Evolutionary conservation across 2,888 invertebrate species (phyloP).

Genomic region (Trilocha varians): DNA sequence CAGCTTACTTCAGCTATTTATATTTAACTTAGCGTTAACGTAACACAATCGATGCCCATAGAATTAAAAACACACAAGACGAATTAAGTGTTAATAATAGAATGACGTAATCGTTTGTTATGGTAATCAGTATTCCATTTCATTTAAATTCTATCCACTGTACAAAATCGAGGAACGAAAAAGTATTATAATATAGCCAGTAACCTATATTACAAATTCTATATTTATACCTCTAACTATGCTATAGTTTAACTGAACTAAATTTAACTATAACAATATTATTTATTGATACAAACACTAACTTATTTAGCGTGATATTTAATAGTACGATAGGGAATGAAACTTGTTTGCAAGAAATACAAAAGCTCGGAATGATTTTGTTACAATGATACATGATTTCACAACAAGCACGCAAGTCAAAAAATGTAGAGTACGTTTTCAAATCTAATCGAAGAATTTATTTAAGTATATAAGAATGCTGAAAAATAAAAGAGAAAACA

Average conservation of each 20-base stretch:
- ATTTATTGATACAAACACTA: no score
- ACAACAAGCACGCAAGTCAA: not conserved
- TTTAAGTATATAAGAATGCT: no score
- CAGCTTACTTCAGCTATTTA: no score
- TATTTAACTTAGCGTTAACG: not conserved
- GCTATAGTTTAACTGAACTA: no score
- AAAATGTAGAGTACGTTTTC: not conserved
- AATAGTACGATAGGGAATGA: no score
- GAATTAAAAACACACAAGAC: not conserved
- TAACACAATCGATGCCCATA: not conserved
- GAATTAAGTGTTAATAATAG: no score
- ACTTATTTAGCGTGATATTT: no score
- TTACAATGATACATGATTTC: not conserved
- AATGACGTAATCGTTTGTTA: not conserved
- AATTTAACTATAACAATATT: no score
- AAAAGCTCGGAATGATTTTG: not conserved
- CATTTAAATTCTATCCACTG: not conserved
- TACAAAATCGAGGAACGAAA: not conserved
- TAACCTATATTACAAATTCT: no score
- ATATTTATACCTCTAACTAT: no score
- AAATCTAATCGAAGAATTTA: not conserved
- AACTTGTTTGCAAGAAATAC: not conserved
- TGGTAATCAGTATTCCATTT: not conserved
- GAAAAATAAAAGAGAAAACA: no score
- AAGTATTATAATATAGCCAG: not conserved